Percentiles rank a stretch among this genome's conserved stretches.
Evolutionary conservation across 2,797 vertebrate species (phyloP).

Genomic region (Galago senegalensis): DNA sequence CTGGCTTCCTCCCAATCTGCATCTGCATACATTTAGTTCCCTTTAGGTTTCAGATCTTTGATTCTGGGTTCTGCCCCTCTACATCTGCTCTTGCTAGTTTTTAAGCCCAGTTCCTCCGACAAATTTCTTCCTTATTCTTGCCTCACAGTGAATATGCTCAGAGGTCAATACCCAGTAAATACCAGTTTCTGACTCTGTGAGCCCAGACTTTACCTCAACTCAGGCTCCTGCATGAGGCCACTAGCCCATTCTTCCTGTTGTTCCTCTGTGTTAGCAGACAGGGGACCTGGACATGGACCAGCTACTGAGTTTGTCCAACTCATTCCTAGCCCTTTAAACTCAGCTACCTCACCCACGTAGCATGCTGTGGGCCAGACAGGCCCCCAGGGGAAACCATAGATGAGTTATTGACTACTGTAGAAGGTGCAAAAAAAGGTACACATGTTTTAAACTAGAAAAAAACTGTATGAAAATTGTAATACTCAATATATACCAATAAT

Average conservation of each 20-base stretch:
- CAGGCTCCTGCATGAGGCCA: background rate
- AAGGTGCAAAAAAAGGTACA: no score
- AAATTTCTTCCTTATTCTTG: conserved; percentile 1
- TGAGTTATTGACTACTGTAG: background rate
- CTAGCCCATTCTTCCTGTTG: background rate
- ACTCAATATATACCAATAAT: no score
- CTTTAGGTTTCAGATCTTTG: conserved; percentile 14
- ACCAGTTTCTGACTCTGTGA: background rate
- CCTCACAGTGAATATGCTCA: background rate
- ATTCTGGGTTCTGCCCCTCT: background rate
- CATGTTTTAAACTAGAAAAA: no score
- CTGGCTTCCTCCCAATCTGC: background rate
- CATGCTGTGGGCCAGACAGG: background rate
- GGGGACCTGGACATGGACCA: background rate
- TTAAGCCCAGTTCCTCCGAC: background rate
- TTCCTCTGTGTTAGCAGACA: conserved; percentile 11
- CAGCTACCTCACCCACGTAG: background rate
- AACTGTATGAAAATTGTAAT: no score
- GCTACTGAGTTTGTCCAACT: conserved; percentile 12
- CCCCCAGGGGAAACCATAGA: background rate
- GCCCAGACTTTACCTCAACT: background rate
- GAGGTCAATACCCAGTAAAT: conserved; percentile 16
- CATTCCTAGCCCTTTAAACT: background rate
- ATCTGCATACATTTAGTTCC: background rate
- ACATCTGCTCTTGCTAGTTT: background rate